Conservation (phyloP, 2,113 vertebrate species). For the Corythoichthys haematopterus region DNA sequence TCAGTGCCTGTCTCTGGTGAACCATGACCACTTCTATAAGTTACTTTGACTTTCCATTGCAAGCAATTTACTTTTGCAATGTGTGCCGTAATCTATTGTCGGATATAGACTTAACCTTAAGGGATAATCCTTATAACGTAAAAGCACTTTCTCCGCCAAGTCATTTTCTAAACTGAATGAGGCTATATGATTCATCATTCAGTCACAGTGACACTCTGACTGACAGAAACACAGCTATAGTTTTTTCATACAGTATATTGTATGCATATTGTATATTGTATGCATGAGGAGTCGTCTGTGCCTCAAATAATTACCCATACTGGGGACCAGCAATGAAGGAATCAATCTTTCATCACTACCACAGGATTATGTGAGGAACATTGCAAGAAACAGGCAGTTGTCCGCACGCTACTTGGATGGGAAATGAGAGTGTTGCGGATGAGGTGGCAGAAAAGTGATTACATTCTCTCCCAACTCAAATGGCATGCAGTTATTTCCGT, state of each 20-base stretch:
- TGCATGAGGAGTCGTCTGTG: background rate
- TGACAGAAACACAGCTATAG: constrained; percentile 40
- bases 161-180: constrained; percentile 36
- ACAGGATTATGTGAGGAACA: constrained; percentile 18
- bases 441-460: constrained; percentile 14
- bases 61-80: background rate
- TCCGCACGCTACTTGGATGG: constrained; percentile 9
- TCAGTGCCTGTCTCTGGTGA: background rate
- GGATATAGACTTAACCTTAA: background rate
- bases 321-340: constrained; percentile 24
- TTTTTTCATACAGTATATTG: background rate
- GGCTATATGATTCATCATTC: constrained; percentile 62
- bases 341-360: constrained; percentile 17
- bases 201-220: constrained; percentile 35
- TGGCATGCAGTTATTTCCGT: constrained; percentile 7
- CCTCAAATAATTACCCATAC: constrained; percentile 13
- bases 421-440: constrained; percentile 5
- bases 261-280: constrained; percentile 14
- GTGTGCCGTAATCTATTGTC: background rate
- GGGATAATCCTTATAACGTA: constrained; percentile 25
- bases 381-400: background rate
- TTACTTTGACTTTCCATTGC: background rate
- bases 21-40: background rate
- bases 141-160: constrained; percentile 30
- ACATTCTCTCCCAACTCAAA: constrained; percentile 3